Evolutionary conservation across 2,797 vertebrate genomes (phyloP).

Genomic region (Anolis apletophallus): DNA sequence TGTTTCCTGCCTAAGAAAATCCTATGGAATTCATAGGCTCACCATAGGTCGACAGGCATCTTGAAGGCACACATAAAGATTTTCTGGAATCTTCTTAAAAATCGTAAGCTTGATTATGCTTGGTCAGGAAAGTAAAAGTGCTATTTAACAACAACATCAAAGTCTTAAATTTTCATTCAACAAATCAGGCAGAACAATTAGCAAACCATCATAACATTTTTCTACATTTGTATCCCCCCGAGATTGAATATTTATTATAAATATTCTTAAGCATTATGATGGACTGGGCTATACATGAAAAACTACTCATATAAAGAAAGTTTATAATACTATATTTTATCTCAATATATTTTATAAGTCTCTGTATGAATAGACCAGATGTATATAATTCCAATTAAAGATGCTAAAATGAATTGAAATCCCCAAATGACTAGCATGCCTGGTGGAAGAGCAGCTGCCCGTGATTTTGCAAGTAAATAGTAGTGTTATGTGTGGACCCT

Average conservation of each 20-base stretch:
- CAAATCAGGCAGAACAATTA: not conserved
- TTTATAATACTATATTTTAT: not conserved
- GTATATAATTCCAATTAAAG: not conserved
- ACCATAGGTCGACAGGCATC: too few species aligned
- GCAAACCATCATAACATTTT: not conserved
- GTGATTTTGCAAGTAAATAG: not conserved
- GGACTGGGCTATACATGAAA: not conserved
- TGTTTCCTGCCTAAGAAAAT: too few species aligned
- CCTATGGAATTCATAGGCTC: too few species aligned
- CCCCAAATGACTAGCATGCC: not conserved
- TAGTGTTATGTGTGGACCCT: not conserved
- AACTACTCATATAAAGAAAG: not conserved
- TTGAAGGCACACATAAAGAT: not conserved
- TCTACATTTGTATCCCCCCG: slow-evolving; percentile 9
- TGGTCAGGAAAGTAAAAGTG: not conserved
- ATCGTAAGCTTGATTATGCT: slow-evolving; percentile 11
- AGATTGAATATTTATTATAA: not conserved
- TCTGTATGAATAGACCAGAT: not conserved
- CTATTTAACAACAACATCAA: slow-evolving; percentile 4
- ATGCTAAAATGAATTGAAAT: not conserved
- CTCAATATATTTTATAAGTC: not conserved
- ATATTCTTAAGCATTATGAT: not conserved
- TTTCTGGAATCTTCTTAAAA: slow-evolving; percentile 1
- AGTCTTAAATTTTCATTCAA: not conserved
- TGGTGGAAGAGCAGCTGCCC: not conserved